Evolutionary conservation across 2,113 vertebrate species (phyloP), one percentile per base, ranked within the genome.

Genomic region (Myiopsitta monachus): DNA sequence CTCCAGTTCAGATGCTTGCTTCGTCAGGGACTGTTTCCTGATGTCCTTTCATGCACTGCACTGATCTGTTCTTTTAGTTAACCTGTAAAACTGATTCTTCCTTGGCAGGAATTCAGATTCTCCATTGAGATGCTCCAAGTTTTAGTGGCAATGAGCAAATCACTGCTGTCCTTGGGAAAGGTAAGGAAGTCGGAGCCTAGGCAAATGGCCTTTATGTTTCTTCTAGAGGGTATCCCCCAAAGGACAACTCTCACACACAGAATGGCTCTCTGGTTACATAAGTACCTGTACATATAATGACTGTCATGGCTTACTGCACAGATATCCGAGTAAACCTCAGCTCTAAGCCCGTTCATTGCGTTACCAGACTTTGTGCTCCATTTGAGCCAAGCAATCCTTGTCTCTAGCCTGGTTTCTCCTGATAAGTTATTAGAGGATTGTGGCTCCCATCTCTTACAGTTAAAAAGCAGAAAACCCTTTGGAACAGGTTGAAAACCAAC

Each of bases 91-190:
- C 67, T 4, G 67, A 91, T 39, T 47, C 84, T 36, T 52, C 87
- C 63, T 76, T 92, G 95, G 95, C 87, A 87, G 66, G 33, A 39
- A 55, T 33, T 59, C 95, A 87, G 24, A 54, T 13, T 38, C 57
- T 91, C n/a, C 1, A 11, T 4, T 44, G 83, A 76, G 49, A 73
- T 23, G n/a, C 30, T 76, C 74, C 78, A 38, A 79, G 95, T 69
- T 84, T 62, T 69, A 73, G 49, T 62, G 90, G 94, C 77, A 39
- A 47, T n/a, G 77, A 94, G 52, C 66, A 87, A 78, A 87, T 36
- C 54, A 44, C 83, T 77, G 77, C 28, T 76, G 94, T 93, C 94
- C 92, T 94, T 96, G 83, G 87, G 69, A 96, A 82, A 87, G 88
- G 92, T 88, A 84, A 76, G 39, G 83, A 75, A 88, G 52, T 11